Percentiles rank a stretch among this genome's conserved stretches.
Evolutionary conservation across 2,888 invertebrate species (phyloP).

Genomic region (Netelia fuscicornis): DNA sequence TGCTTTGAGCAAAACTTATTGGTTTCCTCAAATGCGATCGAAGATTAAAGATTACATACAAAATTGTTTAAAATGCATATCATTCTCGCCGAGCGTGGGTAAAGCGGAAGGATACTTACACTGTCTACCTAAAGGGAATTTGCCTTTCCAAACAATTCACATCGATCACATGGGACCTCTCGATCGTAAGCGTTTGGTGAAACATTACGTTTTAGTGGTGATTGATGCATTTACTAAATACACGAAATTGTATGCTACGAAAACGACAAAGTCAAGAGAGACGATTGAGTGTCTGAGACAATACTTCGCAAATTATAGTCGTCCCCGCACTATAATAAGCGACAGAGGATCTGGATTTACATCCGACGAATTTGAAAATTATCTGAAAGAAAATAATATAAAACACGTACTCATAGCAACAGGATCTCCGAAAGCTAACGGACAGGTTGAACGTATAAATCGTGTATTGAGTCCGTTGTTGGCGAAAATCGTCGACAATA

Average conservation of each 20-base stretch:
- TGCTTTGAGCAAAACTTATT: conserved; percentile 59
- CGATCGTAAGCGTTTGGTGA: conserved; percentile 71
- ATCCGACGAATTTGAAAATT: background rate
- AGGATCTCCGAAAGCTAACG: conserved; percentile 1
- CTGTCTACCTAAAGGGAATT: conserved; percentile 62
- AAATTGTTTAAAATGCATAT: conserved; percentile 69
- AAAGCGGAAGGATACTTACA: conserved; percentile 66
- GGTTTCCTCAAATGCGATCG: conserved; percentile 57
- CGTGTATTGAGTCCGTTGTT: background rate
- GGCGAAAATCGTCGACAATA: background rate
- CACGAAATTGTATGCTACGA: conserved; percentile 70
- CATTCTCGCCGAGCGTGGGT: conserved; percentile 54
- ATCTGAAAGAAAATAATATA: background rate
- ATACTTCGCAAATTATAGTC: background rate
- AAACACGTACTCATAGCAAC: conserved; percentile 52
- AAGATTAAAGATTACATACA: conserved; percentile 47
- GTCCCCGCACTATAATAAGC: background rate
- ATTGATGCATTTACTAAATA: conserved; percentile 76
- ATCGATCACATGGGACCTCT: conserved; percentile 70
- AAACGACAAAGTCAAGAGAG: conserved; percentile 58
- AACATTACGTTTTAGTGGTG: conserved; percentile 72
- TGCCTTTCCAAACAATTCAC: conserved; percentile 64
- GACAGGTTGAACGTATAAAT: conserved; percentile 2
- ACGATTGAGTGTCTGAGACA: background rate
- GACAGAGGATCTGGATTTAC: conserved; percentile 6